A percentile compares a stretch with the other conserved stretches of the same genome.
phyloP scores from a whole-genome alignment of 2,113 vertebrate species.

The Psammodynastes pulverulentus region DNA sequence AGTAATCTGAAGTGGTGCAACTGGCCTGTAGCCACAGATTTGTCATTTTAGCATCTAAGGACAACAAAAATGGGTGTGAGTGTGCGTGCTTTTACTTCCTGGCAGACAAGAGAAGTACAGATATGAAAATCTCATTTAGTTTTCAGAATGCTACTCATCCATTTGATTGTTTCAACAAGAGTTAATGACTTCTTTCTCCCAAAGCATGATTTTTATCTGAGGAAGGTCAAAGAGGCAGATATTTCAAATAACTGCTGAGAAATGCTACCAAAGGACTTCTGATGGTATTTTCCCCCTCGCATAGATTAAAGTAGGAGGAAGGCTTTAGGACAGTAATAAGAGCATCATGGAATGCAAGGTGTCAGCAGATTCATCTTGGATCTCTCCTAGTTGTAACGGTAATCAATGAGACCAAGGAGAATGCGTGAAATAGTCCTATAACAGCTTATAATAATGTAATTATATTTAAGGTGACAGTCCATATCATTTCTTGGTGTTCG shows the following conservation, averaged over 20 bases:
- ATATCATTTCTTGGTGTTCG: not conserved
- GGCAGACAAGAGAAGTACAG: not conserved
- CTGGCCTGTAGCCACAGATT: not conserved
- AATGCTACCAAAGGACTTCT: not conserved
- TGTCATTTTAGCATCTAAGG: not conserved
- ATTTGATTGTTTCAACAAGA: not conserved
- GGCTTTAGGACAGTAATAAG: not conserved
- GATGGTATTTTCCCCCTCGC: not conserved
- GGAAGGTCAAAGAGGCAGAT: not conserved
- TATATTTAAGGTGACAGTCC: not conserved
- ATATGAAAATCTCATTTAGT: not conserved
- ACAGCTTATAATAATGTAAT: not conserved
- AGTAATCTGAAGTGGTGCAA: not conserved
- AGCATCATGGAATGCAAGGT: not conserved
- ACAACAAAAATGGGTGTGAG: not conserved
- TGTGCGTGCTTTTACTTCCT: accelerated
- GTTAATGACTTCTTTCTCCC: not conserved
- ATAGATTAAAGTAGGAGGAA: not conserved
- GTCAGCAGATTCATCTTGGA: not conserved
- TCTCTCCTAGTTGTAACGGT: not conserved
- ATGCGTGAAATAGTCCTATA: not conserved
- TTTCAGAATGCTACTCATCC: not conserved
- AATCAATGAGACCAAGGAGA: not conserved
- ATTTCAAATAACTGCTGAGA: not conserved
- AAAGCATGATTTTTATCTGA: not conserved